These are phyloP conservation scores for Eilema sororculum DNA, from an alignment of 2,888 invertebrate genomes.

Conservation along the genomic window DNA sequence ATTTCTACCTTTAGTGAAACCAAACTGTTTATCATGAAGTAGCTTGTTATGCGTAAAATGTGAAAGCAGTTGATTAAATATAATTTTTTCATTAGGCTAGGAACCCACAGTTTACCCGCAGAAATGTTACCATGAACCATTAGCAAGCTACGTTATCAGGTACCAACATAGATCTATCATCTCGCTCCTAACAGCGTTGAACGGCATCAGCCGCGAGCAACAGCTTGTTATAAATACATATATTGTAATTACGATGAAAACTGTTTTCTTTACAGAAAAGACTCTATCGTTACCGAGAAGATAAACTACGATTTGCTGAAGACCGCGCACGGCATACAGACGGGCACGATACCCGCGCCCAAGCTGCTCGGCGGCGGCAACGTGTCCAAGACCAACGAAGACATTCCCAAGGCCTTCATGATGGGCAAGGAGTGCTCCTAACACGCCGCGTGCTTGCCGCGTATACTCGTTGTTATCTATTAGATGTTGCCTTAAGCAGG, in stretches of 20 bases:
- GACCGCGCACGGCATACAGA: constrained; percentile 91
- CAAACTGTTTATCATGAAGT: no score
- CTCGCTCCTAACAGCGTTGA: no score
- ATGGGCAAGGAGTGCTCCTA: constrained; percentile 81
- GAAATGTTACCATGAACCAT: no score
- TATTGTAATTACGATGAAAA: background rate
- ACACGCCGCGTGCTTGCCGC: constrained; percentile 44
- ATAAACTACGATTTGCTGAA: constrained; percentile 97
- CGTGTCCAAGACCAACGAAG: constrained; percentile 93
- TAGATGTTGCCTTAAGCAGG: constrained; percentile 53
- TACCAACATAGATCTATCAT: no score
- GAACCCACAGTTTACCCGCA: background rate
- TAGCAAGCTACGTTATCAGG: no score
- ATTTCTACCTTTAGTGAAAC: no score
- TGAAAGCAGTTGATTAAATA: no score
- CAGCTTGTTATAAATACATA: no score
- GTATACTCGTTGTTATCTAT: constrained; percentile 45
- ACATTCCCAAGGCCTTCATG: constrained; percentile 92
- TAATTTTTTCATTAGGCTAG: no score
- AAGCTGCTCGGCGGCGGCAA: constrained; percentile 91
- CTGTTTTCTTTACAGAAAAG: constrained; percentile 88
- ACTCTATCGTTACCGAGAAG: constrained; percentile 95
- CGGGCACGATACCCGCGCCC: constrained; percentile 90
- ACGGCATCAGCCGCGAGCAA: no score
- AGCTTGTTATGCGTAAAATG: no score